These are phyloP conservation scores for Clarias fuscus DNA, from an alignment of 2,797 vertebrate genomes.

Conservation along the genomic window DNA sequence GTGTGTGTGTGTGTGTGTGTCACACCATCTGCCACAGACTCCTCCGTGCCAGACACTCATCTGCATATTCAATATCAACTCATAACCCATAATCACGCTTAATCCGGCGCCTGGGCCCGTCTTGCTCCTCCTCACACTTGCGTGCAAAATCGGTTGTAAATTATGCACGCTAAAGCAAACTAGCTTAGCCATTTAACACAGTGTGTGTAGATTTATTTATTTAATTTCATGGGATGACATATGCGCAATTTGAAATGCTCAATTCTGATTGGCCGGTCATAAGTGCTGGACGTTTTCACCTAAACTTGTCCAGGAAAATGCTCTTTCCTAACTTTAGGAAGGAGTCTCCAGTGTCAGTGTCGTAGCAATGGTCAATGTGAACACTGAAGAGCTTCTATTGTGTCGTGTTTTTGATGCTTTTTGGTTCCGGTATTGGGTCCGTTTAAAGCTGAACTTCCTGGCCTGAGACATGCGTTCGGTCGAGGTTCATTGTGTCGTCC, in stretches of 20 bases:
- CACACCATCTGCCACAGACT: slow-evolving; percentile 41
- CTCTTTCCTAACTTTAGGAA: background rate
- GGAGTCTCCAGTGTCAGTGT: background rate
- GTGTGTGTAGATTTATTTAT: too few species aligned
- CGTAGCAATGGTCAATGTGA: background rate
- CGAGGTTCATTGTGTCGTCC: background rate
- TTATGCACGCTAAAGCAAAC: background rate
- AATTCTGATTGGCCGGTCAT: background rate
- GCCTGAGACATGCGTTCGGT: background rate
- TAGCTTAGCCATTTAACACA: background rate
- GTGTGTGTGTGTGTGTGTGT: slow-evolving; percentile 8
- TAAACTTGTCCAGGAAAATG: background rate
- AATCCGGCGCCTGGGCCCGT: slow-evolving; percentile 36
- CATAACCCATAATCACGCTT: slow-evolving; percentile 55
- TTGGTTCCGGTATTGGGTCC: background rate
- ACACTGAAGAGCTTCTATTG: background rate
- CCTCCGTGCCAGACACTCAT: slow-evolving; percentile 49
- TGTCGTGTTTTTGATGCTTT: background rate
- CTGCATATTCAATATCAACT: slow-evolving; percentile 50
- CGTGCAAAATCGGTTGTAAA: background rate
- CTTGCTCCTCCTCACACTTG: slow-evolving; percentile 8
- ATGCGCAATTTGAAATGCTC: background rate
- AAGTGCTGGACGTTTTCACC: too few species aligned
- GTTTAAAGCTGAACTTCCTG: background rate
- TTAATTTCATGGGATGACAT: too few species aligned